phyloP scores from a whole-genome alignment of 2,888 invertebrate genomes.

The Macrophya alboannulata region DNA sequence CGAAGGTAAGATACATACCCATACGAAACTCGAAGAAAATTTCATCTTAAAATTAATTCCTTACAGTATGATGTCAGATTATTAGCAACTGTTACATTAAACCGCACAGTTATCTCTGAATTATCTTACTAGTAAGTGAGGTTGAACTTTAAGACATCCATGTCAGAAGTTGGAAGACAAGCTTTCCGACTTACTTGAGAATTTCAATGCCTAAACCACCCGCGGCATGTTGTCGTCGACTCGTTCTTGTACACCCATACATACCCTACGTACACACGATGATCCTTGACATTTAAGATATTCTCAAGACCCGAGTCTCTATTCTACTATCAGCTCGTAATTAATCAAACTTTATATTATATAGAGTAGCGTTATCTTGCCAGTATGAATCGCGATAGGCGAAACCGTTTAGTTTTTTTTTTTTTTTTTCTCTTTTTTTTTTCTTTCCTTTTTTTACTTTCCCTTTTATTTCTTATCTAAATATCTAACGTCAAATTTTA shows the following conservation, averaged over 20 bases:
- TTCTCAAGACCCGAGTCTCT: neutral
- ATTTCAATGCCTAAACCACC: neutral
- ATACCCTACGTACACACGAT: neutral
- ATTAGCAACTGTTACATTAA: neutral
- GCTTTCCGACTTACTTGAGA: neutral
- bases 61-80: neutral
- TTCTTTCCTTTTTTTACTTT: too few relatives aligned
- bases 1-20: constrained; percentile 69
- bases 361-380: neutral
- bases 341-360: constrained; percentile 26
- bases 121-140: neutral
- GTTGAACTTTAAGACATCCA: neutral
- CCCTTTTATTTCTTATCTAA: neutral
- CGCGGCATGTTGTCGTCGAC: constrained; percentile 3
- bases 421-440: too few relatives aligned
- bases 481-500: constrained; percentile 36
- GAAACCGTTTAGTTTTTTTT: constrained; percentile 12
- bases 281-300: neutral
- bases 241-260: neutral
- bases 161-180: constrained; percentile 19
- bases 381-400: neutral
- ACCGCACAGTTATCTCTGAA: constrained; percentile 1
- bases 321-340: neutral
- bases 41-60: too few relatives aligned
- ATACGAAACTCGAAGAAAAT: neutral